These are phyloP conservation scores for Microctenopoma stevenorrisi DNA, from an alignment of 2,797 vertebrate species.

Conservation along the genomic window DNA sequence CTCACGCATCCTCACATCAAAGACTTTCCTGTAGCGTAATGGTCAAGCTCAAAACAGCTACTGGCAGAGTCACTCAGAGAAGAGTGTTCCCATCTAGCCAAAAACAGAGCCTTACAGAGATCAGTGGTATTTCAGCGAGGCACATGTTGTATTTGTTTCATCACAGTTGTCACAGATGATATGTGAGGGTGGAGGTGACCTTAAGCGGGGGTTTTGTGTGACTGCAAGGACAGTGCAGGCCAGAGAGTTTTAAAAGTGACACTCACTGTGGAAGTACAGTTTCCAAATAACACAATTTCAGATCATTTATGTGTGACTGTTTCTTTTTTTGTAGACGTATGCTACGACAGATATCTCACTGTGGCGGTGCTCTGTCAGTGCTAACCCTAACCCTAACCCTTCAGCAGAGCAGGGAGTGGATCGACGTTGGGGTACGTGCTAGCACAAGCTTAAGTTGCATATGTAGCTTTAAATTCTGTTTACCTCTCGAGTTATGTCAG, in stretches of 20 bases:
- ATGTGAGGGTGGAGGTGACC: conserved; percentile 15
- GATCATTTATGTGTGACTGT: background rate
- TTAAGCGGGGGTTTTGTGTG: conserved; percentile 11
- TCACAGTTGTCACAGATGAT: conserved; percentile 30
- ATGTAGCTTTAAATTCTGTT: no score
- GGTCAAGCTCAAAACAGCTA: conserved; percentile 29
- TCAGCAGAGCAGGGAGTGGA: no score
- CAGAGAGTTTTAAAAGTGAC: background rate
- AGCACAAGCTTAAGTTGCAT: no score
- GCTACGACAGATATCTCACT: no score
- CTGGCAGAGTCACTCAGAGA: conserved; percentile 12
- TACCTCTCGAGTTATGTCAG: background rate
- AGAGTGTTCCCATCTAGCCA: background rate
- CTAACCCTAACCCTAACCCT: no score
- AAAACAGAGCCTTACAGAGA: conserved; percentile 20
- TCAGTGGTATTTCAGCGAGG: conserved; percentile 19
- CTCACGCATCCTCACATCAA: conserved; percentile 35
- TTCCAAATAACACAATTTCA: background rate
- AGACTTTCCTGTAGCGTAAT: conserved; percentile 8
- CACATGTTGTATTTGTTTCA: conserved; percentile 4
- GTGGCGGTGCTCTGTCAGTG: no score
- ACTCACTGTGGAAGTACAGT: background rate
- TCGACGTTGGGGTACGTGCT: no score
- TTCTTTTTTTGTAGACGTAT: background rate
- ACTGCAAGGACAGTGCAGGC: background rate